Percentiles rank a stretch among this genome's conserved stretches.
Evolutionary conservation across 2,888 invertebrate species (phyloP).

Genomic region (Cheilosia vernalis): DNA sequence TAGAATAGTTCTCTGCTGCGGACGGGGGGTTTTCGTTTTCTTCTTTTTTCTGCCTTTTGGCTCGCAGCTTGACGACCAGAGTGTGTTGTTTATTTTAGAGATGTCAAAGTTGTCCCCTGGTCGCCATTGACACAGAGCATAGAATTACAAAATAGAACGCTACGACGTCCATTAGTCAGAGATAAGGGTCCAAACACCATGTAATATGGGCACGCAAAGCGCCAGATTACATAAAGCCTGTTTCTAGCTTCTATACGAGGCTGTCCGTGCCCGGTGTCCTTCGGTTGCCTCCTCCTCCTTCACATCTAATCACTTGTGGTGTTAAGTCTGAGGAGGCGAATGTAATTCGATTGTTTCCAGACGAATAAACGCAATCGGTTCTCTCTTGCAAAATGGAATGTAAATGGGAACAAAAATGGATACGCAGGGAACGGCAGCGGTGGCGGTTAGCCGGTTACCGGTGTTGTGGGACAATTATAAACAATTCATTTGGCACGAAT

Average conservation of each 20-base stretch:
- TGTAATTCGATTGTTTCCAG: constrained; percentile 74
- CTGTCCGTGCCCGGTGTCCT: not conserved
- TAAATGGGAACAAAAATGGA: constrained; percentile 62
- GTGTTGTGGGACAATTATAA: constrained; percentile 72
- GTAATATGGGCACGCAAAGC: constrained; percentile 56
- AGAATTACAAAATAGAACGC: constrained; percentile 55
- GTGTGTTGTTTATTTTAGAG: constrained; percentile 72
- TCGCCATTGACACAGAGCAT: constrained; percentile 58
- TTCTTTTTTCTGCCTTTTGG: not conserved
- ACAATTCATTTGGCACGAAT: constrained; percentile 75
- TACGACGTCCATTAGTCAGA: constrained; percentile 58
- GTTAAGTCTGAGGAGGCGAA: constrained; percentile 68
- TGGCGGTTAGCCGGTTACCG: constrained; percentile 35
- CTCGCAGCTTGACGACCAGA: constrained; percentile 64
- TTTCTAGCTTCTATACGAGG: not conserved
- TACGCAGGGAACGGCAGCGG: constrained; percentile 14
- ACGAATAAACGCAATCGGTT: constrained; percentile 70
- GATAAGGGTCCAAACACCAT: constrained; percentile 64
- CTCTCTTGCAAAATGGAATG: constrained; percentile 73
- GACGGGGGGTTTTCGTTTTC: not conserved
- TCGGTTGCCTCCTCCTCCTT: constrained; percentile 34
- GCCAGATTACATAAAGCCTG: constrained; percentile 35
- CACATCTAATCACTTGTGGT: constrained; percentile 73
- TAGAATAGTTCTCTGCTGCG: constrained; percentile 48
- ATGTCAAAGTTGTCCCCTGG: constrained; percentile 69